A percentile compares a stretch with the other conserved stretches of the same genome.
Evolutionary conservation across 1,140 invertebrate genomes (phyloP).

Genomic region (Nomia melanderi): DNA sequence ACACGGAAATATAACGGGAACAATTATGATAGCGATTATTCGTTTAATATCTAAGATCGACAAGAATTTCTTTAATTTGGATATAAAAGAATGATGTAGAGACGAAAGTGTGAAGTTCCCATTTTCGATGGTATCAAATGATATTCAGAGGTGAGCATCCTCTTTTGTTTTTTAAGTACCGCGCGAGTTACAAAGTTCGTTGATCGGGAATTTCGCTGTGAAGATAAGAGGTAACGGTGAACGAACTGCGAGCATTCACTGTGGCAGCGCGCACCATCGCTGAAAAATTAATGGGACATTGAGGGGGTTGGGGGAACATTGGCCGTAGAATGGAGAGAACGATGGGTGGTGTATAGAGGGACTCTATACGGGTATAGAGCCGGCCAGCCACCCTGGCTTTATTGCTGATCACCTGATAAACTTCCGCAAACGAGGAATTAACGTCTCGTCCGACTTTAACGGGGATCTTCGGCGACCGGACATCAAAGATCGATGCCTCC

Average conservation of each 20-base stretch:
- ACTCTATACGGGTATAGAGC: constrained; percentile 3
- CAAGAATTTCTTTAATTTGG: no score
- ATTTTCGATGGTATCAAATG: no score
- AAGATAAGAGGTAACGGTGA: not conserved
- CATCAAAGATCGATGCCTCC: not conserved
- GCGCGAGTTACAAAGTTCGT: not conserved
- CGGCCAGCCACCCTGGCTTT: not conserved
- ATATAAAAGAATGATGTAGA: no score
- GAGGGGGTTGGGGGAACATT: not conserved
- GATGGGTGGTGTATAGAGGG: not conserved
- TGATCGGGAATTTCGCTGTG: not conserved
- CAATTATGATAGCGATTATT: no score
- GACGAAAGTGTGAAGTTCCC: no score
- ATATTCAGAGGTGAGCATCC: no score
- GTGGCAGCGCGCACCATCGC: not conserved
- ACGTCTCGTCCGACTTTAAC: constrained; percentile 27
- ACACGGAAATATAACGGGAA: no score
- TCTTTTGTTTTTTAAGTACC: no score
- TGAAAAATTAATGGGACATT: constrained; percentile 20
- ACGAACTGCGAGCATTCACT: not conserved
- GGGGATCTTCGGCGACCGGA: not conserved
- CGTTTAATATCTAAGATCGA: no score
- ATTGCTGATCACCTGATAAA: constrained; percentile 33
- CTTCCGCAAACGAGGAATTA: constrained; percentile 41
- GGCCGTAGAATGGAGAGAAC: not conserved